Evolutionary conservation across 1,140 invertebrate genomes (phyloP), one percentile per base, ranked within the genome.

Genomic region (Drosophila parabipectinata): DNA sequence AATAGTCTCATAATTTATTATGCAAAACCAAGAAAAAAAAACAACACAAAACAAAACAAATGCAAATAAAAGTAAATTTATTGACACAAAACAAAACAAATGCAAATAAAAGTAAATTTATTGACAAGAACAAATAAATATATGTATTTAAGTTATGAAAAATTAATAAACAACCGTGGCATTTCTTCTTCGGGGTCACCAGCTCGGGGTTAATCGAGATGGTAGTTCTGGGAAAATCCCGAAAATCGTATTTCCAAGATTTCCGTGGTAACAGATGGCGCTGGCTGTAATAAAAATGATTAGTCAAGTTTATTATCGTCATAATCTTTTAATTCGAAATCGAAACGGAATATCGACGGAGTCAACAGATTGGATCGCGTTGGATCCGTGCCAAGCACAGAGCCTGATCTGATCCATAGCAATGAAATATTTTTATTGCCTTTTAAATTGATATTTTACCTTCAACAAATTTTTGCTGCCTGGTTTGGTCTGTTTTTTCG

Each of bases 141-240:
- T 69, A 87, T 89, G 83, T 88, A 88, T 88, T 88, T 88, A 88
- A 88, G 84, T 89, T 88, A 88, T 88, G 83, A 83, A 88, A 87
- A 88, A 88, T 89, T 88, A 88, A 83, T 88, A 89, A 88, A 67
- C 58, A 58, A 9, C 52, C 47, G 37, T 58, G 45, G 56, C 60
- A 50, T 79, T 82, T 83, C 87, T 32, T 48, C 53, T 61, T 44
- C 3, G 34, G 32, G 32, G 44, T 8, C 12, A 41, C 10, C 41
- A 14, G 41, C 1, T 44, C 10, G 41, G 41, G 28, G 21, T 37
- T 66, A 72, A 87, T 88, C 83, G 24, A 59, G 62, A 76, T 82
- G n/a, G 28, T 32, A 37, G n/a, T 84, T 87, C 82, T 79, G 66
- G 66, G 75, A 80, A 81, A 72, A 54, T 37, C 50, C 15, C 37